Conservation (phyloP, 2,797 vertebrate genomes). For the Pangasius mekongensis region DNA sequence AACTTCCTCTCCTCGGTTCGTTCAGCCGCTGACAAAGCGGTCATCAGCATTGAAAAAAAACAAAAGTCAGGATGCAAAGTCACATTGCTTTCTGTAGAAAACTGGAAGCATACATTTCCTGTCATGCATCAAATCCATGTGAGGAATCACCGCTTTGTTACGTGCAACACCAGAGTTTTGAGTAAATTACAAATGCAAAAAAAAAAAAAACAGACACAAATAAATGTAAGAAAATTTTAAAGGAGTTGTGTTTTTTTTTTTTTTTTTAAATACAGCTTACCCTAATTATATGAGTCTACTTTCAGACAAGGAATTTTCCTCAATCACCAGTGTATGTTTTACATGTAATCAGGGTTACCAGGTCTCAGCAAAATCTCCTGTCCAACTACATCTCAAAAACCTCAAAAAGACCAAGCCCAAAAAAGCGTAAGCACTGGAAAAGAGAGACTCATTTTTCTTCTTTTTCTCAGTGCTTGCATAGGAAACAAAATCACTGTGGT, state of each 20-base stretch:
- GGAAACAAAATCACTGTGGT: background rate
- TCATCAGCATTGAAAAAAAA: background rate
- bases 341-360: background rate
- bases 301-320: background rate
- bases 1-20: slow-evolving; percentile 92
- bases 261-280: background rate
- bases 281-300: background rate
- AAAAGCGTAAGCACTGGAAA: background rate
- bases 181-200: background rate
- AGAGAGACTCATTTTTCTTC: background rate
- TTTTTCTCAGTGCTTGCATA: background rate
- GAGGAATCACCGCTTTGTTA: background rate
- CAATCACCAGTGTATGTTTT: background rate
- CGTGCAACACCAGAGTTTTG: background rate
- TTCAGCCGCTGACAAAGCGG: slow-evolving; percentile 81
- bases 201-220: background rate
- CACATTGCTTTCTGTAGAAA: background rate
- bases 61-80: background rate
- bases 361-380: background rate
- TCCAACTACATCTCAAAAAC: background rate
- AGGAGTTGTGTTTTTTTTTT: background rate
- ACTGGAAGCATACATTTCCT: background rate
- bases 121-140: background rate
- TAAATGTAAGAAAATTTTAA: background rate
- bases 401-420: background rate